Evolutionary conservation across 2,113 vertebrate genomes (phyloP).

Genomic region (Pteropus alecto): DNA sequence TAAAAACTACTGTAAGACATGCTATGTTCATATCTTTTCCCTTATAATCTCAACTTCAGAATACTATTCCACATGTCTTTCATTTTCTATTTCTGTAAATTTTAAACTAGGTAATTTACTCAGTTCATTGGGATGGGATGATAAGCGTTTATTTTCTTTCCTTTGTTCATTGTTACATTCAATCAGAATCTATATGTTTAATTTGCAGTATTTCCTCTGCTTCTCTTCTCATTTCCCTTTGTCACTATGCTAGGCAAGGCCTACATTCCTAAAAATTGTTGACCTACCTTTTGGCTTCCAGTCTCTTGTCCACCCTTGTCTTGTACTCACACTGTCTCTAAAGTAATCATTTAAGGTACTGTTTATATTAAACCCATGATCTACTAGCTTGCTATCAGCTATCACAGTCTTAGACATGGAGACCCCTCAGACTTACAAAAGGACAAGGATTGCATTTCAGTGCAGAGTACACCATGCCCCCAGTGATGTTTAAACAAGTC

Average conservation of each 20-base stretch:
- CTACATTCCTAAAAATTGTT: background rate
- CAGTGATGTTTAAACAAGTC: background rate
- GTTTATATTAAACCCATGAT: background rate
- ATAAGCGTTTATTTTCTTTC: background rate
- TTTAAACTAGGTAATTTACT: background rate
- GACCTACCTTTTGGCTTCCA: accelerated
- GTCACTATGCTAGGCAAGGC: background rate
- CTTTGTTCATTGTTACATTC: background rate
- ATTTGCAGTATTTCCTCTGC: background rate
- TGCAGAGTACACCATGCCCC: accelerated
- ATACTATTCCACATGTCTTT: background rate
- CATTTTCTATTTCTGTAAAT: background rate
- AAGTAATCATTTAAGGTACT: background rate
- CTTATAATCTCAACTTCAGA: background rate
- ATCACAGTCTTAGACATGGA: background rate
- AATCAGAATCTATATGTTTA: background rate
- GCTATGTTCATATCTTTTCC: background rate
- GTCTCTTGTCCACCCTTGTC: background rate
- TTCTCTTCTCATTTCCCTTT: too few species aligned
- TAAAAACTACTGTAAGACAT: background rate
- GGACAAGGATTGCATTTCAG: background rate
- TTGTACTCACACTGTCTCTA: background rate
- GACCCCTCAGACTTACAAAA: background rate
- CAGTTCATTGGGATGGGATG: background rate
- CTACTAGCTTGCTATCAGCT: background rate